Conservation (phyloP, 2,888 invertebrate species). For the Hedychridium roseum region DNA sequence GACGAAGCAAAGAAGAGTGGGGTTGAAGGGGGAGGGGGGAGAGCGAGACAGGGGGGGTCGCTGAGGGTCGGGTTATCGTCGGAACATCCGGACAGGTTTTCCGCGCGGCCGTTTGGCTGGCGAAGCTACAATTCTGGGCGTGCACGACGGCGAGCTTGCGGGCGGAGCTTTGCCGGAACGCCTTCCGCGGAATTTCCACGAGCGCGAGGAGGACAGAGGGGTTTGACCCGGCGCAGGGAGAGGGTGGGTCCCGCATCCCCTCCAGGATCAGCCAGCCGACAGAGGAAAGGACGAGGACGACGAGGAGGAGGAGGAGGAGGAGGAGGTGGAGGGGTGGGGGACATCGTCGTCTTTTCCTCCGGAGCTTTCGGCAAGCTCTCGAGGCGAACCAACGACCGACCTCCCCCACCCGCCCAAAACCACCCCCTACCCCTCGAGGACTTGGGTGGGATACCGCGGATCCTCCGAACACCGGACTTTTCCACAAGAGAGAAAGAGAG, state of each 20-base stretch:
- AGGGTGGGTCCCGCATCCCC: constrained; percentile 3
- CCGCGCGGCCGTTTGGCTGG: constrained; percentile 33
- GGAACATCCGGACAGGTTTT: constrained; percentile 29
- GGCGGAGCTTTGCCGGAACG: constrained; percentile 58
- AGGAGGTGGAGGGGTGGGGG: not conserved
- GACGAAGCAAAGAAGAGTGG: constrained; percentile 2
- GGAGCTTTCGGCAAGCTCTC: too few species aligned
- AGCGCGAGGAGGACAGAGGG: not conserved
- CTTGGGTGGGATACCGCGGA: too few species aligned
- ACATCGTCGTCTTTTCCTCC: too few species aligned
- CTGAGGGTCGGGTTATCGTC: constrained; percentile 8
- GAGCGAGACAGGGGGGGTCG: constrained; percentile 8
- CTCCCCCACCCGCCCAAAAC: too few species aligned
- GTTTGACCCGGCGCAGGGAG: constrained; percentile 2
- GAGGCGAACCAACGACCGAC: too few species aligned
- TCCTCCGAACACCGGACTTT: too few species aligned
- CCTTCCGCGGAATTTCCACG: constrained; percentile 37
- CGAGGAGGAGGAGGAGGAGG: constrained; percentile 3
- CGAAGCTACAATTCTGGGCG: constrained; percentile 45
- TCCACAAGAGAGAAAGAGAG: too few species aligned
- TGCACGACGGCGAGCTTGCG: constrained; percentile 54
- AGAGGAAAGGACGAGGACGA: constrained; percentile 11
- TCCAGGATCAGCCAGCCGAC: constrained; percentile 23
- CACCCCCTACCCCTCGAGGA: too few species aligned
- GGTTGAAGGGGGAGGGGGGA: constrained; percentile 11